Evolutionary conservation across 2,888 invertebrate species (phyloP).

Genomic region (Adelphocoris suturalis): DNA sequence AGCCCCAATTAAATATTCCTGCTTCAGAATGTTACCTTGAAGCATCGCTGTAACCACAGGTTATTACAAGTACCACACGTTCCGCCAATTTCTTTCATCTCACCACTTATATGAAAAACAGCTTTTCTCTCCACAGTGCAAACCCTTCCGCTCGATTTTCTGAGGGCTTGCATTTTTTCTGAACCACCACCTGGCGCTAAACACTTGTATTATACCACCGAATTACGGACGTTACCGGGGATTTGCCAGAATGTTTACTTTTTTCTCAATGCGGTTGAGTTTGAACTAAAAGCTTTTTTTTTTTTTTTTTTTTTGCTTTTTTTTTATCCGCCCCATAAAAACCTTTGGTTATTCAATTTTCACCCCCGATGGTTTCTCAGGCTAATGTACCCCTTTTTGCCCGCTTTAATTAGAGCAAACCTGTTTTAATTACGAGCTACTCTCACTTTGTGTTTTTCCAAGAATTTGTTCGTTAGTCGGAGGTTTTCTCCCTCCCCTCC

Average conservation of each 20-base stretch:
- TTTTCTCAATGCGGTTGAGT: not conserved
- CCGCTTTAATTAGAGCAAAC: constrained; percentile 45
- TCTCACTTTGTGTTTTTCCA: not conserved
- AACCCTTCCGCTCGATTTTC: too few species aligned
- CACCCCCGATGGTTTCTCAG: constrained; percentile 26
- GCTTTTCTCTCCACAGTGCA: too few species aligned
- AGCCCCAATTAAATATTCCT: too few species aligned
- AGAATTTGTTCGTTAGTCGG: constrained; percentile 3
- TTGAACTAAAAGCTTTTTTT: not conserved
- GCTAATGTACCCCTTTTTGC: constrained; percentile 38
- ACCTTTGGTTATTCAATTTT: constrained; percentile 48
- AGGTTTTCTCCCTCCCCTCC: not conserved
- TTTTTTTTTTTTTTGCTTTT: not conserved
- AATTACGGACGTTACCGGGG: not conserved
- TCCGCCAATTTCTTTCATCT: too few species aligned
- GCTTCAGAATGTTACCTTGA: too few species aligned
- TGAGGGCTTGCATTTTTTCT: too few species aligned
- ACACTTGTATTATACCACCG: not conserved
- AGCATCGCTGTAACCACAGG: too few species aligned
- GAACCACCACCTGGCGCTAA: too few species aligned
- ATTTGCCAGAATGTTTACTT: not conserved
- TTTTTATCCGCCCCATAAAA: constrained; percentile 1
- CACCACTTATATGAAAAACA: too few species aligned
- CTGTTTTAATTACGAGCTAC: constrained; percentile 29
- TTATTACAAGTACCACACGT: too few species aligned